Percentiles rank a stretch among this genome's conserved stretches.
These are phyloP conservation scores for Orthosia incerta DNA, from an alignment of 2,888 invertebrate genomes.

Conservation along the genomic window DNA sequence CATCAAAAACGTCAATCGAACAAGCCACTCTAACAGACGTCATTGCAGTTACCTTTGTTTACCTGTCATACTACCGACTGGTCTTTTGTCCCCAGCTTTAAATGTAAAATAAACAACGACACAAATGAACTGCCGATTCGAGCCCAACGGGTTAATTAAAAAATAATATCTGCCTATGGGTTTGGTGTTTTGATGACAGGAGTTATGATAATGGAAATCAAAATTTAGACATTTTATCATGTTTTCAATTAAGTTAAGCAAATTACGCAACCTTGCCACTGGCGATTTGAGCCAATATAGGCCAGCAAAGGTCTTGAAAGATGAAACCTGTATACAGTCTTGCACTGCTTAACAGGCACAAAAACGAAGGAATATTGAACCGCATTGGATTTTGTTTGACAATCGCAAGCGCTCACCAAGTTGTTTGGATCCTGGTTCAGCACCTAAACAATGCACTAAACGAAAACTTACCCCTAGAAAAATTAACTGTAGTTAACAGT, in stretches of 20 bases:
- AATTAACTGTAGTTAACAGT: no score
- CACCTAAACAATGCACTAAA: no score
- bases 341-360: no score
- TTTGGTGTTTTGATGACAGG: slow-evolving; percentile 9
- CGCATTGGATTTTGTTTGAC: no score
- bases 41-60: slow-evolving; percentile 5
- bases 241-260: slow-evolving; percentile 6
- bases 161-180: slow-evolving; percentile 51
- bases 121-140: slow-evolving; percentile 34
- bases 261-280: background rate
- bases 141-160: slow-evolving; percentile 41
- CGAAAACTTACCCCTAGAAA: no score
- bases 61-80: background rate
- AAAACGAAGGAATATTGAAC: no score
- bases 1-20: slow-evolving; percentile 16
- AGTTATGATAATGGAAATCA: slow-evolving; percentile 11
- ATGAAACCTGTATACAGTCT: no score
- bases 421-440: no score
- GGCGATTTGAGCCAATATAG: no score
- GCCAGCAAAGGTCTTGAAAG: no score
- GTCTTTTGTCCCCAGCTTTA: slow-evolving; percentile 11
- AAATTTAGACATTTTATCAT: background rate
- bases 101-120: slow-evolving; percentile 42
- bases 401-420: no score
- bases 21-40: background rate